Percentiles rank a stretch among this genome's conserved stretches.
These are phyloP conservation scores for Rhyacophila evoluta DNA, from an alignment of 2,888 invertebrate genomes.

Conservation along the genomic window DNA sequence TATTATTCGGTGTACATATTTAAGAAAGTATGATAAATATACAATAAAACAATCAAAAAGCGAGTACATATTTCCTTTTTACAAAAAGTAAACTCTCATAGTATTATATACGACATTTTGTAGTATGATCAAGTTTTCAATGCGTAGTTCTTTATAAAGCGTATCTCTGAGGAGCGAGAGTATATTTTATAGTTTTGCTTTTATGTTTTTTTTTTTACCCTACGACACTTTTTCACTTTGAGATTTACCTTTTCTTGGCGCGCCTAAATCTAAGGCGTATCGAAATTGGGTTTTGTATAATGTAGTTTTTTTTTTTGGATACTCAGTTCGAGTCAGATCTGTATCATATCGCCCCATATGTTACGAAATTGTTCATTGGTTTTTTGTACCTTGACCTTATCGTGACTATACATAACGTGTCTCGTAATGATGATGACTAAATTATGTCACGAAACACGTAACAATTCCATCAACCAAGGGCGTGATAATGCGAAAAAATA, in stretches of 20 bases:
- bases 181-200: neutral
- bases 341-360: conserved; percentile 4
- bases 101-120: too few relatives aligned
- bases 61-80: too few relatives aligned
- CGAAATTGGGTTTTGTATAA: conserved; percentile 3
- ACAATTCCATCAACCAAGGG: too few relatives aligned
- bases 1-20: too few relatives aligned
- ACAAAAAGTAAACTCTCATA: too few relatives aligned
- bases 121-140: too few relatives aligned
- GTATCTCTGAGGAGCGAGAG: neutral
- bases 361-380: conserved; percentile 9
- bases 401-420: neutral
- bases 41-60: too few relatives aligned
- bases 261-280: conserved; percentile 3
- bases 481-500: too few relatives aligned
- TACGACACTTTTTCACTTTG: conserved; percentile 9
- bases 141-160: too few relatives aligned
- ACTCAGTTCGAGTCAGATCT: neutral
- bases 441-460: neutral
- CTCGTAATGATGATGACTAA: neutral
- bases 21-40: too few relatives aligned
- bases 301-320: conserved; percentile 9
- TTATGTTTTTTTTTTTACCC: neutral
- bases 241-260: neutral
- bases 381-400: neutral